phyloP scores from a whole-genome alignment of 2,888 invertebrate species.

The Coleophora flavipennella region DNA sequence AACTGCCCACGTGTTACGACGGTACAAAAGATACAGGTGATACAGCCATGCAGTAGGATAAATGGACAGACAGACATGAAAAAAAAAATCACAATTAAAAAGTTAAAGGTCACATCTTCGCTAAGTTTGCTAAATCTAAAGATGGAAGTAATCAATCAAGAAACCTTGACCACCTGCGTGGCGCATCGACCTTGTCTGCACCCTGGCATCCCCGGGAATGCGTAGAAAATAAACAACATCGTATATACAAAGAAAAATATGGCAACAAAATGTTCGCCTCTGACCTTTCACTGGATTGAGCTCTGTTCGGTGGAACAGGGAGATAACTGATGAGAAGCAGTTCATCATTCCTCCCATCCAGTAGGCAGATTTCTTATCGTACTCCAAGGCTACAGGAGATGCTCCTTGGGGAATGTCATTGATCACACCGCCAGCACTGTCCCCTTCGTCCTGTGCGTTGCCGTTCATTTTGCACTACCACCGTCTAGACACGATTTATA shows the following conservation, averaged over 20 bases:
- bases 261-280: not conserved
- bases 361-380: constrained; percentile 58
- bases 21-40: too few relatives aligned
- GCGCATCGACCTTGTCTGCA: constrained; percentile 31
- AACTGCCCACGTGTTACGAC: too few relatives aligned
- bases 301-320: constrained; percentile 86
- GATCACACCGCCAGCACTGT: constrained; percentile 14
- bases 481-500: too few relatives aligned
- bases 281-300: constrained; percentile 77
- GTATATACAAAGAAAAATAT: not conserved
- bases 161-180: constrained; percentile 18
- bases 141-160: not conserved
- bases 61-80: too few relatives aligned
- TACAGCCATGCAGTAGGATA: too few relatives aligned
- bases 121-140: not conserved
- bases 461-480: constrained; percentile 10
- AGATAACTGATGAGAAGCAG: constrained; percentile 89
- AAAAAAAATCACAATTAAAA: too few relatives aligned
- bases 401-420: constrained; percentile 22
- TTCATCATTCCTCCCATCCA: constrained; percentile 90
- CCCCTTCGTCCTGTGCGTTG: constrained; percentile 18
- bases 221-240: constrained; percentile 9
- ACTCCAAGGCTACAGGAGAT: constrained; percentile 17
- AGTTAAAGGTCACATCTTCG: too few relatives aligned
- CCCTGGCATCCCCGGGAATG: constrained; percentile 14